Evolutionary conservation across 2,888 invertebrate species (phyloP).

Genomic region (Camponotus fellah): DNA sequence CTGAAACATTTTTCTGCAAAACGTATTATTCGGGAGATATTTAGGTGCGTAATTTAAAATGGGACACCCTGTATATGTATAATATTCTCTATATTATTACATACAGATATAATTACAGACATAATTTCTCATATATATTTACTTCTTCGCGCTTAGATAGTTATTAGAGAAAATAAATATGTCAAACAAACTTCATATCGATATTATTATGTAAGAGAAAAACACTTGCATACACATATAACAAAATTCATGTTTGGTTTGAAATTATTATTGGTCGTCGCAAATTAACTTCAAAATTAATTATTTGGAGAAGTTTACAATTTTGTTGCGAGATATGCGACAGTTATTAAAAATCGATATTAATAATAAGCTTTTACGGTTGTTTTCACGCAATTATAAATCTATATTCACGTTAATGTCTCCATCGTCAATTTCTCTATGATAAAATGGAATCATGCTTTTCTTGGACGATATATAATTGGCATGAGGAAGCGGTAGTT

Average conservation of each 20-base stretch:
- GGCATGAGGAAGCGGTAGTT: slow-evolving; percentile 20
- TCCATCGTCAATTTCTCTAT: neutral
- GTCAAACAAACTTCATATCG: slow-evolving; percentile 12
- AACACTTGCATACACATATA: neutral
- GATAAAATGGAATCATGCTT: slow-evolving; percentile 35
- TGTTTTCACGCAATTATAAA: slow-evolving; percentile 22
- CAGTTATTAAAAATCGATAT: slow-evolving; percentile 32
- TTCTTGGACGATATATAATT: slow-evolving; percentile 24
- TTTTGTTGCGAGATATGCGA: neutral
- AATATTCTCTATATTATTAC: slow-evolving; percentile 17
- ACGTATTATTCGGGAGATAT: no score
- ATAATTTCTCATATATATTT: neutral
- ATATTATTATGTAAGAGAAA: neutral
- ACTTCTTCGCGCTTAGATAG: neutral
- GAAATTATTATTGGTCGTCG: neutral
- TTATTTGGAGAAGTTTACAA: slow-evolving; percentile 2
- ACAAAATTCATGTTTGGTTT: neutral
- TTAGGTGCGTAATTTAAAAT: no score
- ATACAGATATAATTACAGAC: neutral
- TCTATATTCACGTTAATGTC: slow-evolving; percentile 29
- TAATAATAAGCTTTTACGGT: slow-evolving; percentile 19
- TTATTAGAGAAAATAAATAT: neutral
- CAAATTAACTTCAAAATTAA: neutral
- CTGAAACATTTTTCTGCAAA: no score
- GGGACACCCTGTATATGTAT: no score